These are phyloP conservation scores for Syngnathoides biaculeatus DNA, from an alignment of 2,113 vertebrate species.

Conservation along the genomic window DNA sequence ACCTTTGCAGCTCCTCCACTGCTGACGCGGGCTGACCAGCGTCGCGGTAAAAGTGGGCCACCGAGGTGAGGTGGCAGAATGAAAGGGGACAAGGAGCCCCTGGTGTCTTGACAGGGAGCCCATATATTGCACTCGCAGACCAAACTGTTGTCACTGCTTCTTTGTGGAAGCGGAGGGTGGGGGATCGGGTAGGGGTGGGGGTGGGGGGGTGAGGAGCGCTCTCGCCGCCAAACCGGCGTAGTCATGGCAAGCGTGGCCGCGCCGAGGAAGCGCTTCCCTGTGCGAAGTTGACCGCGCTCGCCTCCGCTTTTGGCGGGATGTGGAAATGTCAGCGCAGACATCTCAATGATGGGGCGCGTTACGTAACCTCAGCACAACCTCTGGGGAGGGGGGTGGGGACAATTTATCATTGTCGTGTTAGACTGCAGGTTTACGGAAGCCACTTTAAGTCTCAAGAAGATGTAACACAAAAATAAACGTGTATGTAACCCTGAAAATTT, in stretches of 20 bases:
- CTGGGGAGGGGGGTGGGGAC: too few relatives aligned
- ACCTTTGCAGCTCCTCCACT: constrained; percentile 23
- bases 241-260: constrained; percentile 7
- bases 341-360: constrained; percentile 16
- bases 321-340: constrained; percentile 5
- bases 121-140: constrained; percentile 20
- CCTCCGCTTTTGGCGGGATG: constrained; percentile 4
- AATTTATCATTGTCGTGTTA: too few relatives aligned
- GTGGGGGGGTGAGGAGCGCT: background rate
- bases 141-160: constrained; percentile 32
- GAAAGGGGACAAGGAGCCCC: constrained; percentile 31
- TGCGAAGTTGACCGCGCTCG: constrained; percentile 1
- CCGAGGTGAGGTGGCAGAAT: constrained; percentile 20
- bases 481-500: too few relatives aligned
- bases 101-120: constrained; percentile 41
- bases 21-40: constrained; percentile 40
- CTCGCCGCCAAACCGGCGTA: constrained; percentile 19
- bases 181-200: background rate
- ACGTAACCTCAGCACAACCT: constrained; percentile 12
- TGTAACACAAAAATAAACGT: too few relatives aligned
- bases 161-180: background rate
- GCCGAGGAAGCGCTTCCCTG: background rate
- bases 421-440: too few relatives aligned
- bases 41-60: constrained; percentile 32
- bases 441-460: too few relatives aligned